phyloP scores from a whole-genome alignment of 2,113 vertebrate genomes.

The Seriola quinqueradiata region DNA sequence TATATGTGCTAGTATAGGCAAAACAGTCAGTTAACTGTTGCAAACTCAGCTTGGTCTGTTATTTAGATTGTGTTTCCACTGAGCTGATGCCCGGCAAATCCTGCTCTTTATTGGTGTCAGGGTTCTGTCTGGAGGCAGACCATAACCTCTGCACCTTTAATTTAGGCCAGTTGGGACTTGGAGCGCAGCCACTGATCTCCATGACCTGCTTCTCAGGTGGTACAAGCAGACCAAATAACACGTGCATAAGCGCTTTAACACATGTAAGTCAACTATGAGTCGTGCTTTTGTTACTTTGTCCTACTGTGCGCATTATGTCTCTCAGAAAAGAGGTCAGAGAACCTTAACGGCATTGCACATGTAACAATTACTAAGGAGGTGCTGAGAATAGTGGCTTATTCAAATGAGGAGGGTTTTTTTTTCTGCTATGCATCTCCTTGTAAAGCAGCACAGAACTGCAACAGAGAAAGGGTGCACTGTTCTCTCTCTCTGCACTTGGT shows the following conservation, averaged over 20 bases:
- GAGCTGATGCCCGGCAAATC: conserved; percentile 51
- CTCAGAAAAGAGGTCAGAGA: conserved; percentile 67
- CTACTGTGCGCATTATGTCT: conserved; percentile 61
- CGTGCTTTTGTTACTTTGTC: conserved; percentile 66
- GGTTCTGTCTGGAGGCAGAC: conserved; percentile 51
- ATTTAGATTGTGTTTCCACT: conserved; percentile 60
- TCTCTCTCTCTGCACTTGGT: conserved; percentile 64
- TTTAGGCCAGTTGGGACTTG: conserved; percentile 62
- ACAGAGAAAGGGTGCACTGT: conserved; percentile 66
- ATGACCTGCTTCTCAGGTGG: conserved; percentile 67
- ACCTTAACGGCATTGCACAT: conserved; percentile 68
- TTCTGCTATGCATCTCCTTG: conserved; percentile 67
- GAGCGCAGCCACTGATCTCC: conserved; percentile 63
- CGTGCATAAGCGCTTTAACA: conserved; percentile 72
- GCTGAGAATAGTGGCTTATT: conserved; percentile 73
- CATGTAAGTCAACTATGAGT: conserved; percentile 73
- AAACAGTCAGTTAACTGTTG: conserved; percentile 49
- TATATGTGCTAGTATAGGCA: conserved; percentile 25
- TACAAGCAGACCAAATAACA: conserved; percentile 64
- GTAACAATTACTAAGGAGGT: conserved; percentile 77
- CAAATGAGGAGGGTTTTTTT: conserved; percentile 70
- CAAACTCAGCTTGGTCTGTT: conserved; percentile 50
- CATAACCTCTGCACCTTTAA: conserved; percentile 64
- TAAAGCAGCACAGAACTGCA: conserved; percentile 70
- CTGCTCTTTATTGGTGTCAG: conserved; percentile 68